Percentiles rank a stretch among this genome's conserved stretches.
Evolutionary conservation across 2,888 invertebrate genomes (phyloP).

Genomic region (Drosophila colorata): DNA sequence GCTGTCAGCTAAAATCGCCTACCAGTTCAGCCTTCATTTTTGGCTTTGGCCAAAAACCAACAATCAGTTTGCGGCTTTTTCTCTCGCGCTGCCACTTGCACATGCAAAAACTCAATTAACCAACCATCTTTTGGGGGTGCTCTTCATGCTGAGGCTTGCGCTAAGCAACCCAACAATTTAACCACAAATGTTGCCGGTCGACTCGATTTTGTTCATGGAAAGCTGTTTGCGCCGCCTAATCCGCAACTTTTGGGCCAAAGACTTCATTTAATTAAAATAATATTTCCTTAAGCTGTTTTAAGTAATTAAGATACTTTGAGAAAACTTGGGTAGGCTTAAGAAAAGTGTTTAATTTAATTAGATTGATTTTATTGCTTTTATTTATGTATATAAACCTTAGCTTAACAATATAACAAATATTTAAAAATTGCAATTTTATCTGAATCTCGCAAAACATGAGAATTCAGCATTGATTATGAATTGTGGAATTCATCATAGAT

Average conservation of each 20-base stretch:
- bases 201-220: background rate
- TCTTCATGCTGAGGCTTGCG: background rate
- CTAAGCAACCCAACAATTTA: conserved; percentile 9
- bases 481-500: too few relatives aligned
- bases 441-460: too few relatives aligned
- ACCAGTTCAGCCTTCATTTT: conserved; percentile 48
- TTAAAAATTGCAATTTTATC: too few relatives aligned
- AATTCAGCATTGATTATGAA: too few relatives aligned
- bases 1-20: conserved; percentile 34
- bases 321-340: background rate
- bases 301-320: background rate
- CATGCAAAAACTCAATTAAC: conserved; percentile 66
- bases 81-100: conserved; percentile 20
- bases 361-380: too few relatives aligned
- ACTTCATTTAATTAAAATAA: conserved; percentile 1
- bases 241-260: conserved; percentile 1
- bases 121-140: conserved; percentile 20
- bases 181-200: conserved; percentile 5
- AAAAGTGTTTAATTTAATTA: background rate
- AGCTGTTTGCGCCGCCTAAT: background rate
- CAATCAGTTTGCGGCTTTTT: conserved; percentile 42
- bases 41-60: conserved; percentile 26
- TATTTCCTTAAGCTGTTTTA: background rate
- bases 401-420: too few relatives aligned
- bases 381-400: too few relatives aligned